Conservation (phyloP, 1,140 invertebrate species). For the Neodiprion virginianus region DNA sequence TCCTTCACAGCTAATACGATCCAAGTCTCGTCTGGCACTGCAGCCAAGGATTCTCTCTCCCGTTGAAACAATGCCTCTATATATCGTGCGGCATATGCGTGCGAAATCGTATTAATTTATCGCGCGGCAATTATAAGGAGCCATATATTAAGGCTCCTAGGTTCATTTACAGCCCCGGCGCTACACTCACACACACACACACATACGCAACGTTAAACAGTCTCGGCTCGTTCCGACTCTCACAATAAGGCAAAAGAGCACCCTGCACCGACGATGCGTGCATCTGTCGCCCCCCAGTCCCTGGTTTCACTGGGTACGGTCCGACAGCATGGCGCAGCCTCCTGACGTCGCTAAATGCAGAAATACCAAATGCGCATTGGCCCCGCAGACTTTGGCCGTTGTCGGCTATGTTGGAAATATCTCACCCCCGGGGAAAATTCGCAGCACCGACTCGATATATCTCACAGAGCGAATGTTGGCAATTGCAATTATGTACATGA, state of each 20-base stretch:
- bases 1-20: no score
- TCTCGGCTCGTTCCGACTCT: no score
- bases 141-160: slow-evolving; percentile 45
- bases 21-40: not conserved
- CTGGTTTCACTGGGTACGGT: not conserved
- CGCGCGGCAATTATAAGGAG: slow-evolving; percentile 53
- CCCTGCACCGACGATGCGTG: not conserved
- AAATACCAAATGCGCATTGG: not conserved
- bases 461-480: no score
- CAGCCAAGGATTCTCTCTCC: slow-evolving; percentile 3
- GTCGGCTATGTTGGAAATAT: not conserved
- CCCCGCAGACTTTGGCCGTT: not conserved
- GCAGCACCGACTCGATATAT: no score
- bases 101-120: slow-evolving; percentile 58
- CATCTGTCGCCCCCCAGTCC: slow-evolving; percentile 5
- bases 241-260: not conserved
- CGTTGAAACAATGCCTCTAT: slow-evolving; percentile 49
- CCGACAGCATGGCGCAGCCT: not conserved
- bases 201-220: not conserved
- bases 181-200: slow-evolving; percentile 19
- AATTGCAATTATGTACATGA: no score
- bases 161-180: slow-evolving; percentile 14
- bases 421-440: not conserved
- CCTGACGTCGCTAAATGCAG: not conserved
- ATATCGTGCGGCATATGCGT: slow-evolving; percentile 55